Percentiles rank a stretch among this genome's conserved stretches.
Conservation (phyloP, 64 coral and sea anemone genomes). For the Montipora sp. region DNA sequence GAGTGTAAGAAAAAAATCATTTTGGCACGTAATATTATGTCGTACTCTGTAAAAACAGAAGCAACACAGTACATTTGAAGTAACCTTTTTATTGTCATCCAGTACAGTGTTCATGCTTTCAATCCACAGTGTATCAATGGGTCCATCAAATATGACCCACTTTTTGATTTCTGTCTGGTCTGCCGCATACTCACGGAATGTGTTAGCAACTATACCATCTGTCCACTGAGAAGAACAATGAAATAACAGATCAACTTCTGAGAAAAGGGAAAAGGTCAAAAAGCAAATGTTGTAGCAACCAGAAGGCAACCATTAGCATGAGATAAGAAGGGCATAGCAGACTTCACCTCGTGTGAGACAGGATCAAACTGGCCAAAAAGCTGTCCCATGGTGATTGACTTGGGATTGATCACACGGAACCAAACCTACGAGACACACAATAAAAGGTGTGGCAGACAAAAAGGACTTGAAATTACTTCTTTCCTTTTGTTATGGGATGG, state of each 20-base stretch:
- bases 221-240: constrained; percentile 77
- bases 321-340: background rate
- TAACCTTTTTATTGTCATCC: constrained; percentile 99
- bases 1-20: background rate
- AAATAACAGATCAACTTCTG: background rate
- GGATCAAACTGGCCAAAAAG: constrained; percentile 99
- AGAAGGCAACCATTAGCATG: background rate
- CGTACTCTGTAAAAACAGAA: no score
- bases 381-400: constrained; percentile 98
- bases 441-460: background rate
- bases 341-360: constrained; percentile 90
- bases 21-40: no score
- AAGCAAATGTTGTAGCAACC: background rate
- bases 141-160: constrained; percentile 99
- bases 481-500: background rate
- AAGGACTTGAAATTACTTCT: background rate
- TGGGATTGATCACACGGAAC: constrained; percentile 96
- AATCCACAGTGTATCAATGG: constrained; percentile 98
- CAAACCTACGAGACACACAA: constrained; percentile 70
- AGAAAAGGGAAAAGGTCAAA: background rate
- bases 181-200: constrained; percentile 97
- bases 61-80: no score
- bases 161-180: constrained; percentile 94
- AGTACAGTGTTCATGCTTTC: constrained; percentile 99
- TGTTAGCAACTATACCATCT: constrained; percentile 99